Evolutionary conservation across 1,140 invertebrate genomes (phyloP), one percentile per base, ranked within the genome.

Genomic region (Anthonomus grandis): DNA sequence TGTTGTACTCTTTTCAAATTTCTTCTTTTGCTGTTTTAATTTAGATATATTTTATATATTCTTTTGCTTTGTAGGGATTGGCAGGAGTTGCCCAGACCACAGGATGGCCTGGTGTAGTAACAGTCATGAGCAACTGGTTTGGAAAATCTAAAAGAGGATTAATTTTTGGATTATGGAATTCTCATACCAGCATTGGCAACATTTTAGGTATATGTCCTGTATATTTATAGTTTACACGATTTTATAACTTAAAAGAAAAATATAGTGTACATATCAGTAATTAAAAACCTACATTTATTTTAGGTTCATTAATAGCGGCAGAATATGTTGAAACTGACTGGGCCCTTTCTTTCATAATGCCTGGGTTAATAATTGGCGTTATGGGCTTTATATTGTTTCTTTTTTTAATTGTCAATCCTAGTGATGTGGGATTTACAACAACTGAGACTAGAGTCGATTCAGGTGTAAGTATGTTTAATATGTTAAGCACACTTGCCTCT

Each of bases 131-230:
- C 9, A 94, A 97, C 69, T 98, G 95, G 95, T 97, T 94, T 77
- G 94, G 93, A 1, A 94, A 91, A 75, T 82, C 84, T 15, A 93
- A 93, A 72, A 79, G 85, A 72, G 95, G 95, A 17, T 75, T 97
- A 5, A 94, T 97, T 60, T 97, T 97, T 76, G 95, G 95, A 10
- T 80, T 97, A 10, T 98, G 82, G 95, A 98, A 98, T 75, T 95
- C 94, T 1, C 95, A 98, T 65, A 97, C 95, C 0, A 95, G 92
- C 0, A 80, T 97, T 9, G 95, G 95, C 22, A 98, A 98, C 73
- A 97, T 98, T 69, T 70, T 97, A 41, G 95, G 90, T 72, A 75
- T n/a, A n/a, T 66, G 73, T 24, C 2, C 22, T 2, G 19, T 1
- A n/a, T n/a, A n/a, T 4, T 31, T 9, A 31, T 0, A 31, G 0